Evolutionary conservation across 2,888 invertebrate species (phyloP), one percentile per base, ranked within the genome.

Genomic region (Nephrotoma flavescens): DNA sequence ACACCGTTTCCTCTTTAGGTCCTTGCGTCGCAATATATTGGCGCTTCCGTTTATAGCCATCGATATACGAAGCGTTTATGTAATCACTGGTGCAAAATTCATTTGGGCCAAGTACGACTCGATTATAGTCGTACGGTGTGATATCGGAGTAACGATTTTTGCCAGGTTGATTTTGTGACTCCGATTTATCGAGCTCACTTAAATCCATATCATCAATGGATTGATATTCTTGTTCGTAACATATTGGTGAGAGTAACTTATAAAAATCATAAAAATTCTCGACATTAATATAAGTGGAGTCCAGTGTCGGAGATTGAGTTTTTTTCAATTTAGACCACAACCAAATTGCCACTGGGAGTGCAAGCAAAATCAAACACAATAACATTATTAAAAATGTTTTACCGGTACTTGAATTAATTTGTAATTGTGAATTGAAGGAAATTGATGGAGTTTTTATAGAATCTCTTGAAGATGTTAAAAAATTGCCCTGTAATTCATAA

Each of bases 1-100:
- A 93, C 15, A 93, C 92, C 2, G 95, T 95, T 87, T 93, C 93
- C 47, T 93, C 93, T 87, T 95, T 93, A 0, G 96, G 96, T 0
- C 95, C 96, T 91, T 96, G 96, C 15, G 95, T 94, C 6, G 96
- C 96, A 87, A 96, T 95, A 89, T 95, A 96, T 89, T 95, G 95
- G 87, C 94, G 92, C 83, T 93, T 92, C 3, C 93, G 93, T 1
- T 93, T 92, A 88, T 93, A 94, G 12, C 96, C 96, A 89, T 94
- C 94, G 87, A 96, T 94, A 89, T 94, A 95, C 1, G 95, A 95
- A 4, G 96, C 96, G 90, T 96, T 96, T 87, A 96, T 95, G 89
- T 95, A 96, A 91, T 95, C 95, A 0, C 94, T 93, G 86, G 93
- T 93, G 88, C 93, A 92, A 88, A 93, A 93, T 87, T 94, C 92